Conservation (phyloP, 2,888 invertebrate genomes). For the Eugnorisma glareosa region DNA sequence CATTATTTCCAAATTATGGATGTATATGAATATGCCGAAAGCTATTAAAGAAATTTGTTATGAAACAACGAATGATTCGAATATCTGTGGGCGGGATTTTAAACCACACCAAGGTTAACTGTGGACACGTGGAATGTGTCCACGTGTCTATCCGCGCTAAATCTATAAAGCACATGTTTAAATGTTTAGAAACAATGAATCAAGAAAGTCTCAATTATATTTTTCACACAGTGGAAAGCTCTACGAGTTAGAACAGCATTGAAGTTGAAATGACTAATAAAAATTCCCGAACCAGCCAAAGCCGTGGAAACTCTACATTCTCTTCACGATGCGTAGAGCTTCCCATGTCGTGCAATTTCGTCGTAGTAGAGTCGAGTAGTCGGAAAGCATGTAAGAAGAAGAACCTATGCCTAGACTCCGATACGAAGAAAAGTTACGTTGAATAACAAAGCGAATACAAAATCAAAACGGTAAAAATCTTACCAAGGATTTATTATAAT, state of each 20-base stretch:
- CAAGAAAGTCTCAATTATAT: slow-evolving; percentile 17
- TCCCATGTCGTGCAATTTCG: slow-evolving; percentile 12
- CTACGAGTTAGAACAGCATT: slow-evolving; percentile 18
- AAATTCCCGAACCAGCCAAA: slow-evolving; percentile 44
- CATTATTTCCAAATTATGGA: slow-evolving; percentile 21
- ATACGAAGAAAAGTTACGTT: slow-evolving; percentile 9
- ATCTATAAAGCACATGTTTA: slow-evolving; percentile 35
- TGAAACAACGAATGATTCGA: slow-evolving; percentile 41
- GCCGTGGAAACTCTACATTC: slow-evolving; percentile 35
- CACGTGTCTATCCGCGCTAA: too few species aligned
- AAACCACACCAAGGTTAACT: slow-evolving; percentile 51
- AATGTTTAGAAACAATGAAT: slow-evolving; percentile 44
- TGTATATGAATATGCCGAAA: slow-evolving; percentile 39
- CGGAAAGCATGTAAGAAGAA: slow-evolving; percentile 18
- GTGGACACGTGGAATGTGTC: slow-evolving; percentile 53
- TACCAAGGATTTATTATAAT: slow-evolving; percentile 29
- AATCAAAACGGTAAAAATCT: slow-evolving; percentile 27
- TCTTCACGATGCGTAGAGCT: slow-evolving; percentile 11
- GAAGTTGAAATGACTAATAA: slow-evolving; percentile 40
- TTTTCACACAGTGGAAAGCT: slow-evolving; percentile 25
- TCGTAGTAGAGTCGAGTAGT: background rate
- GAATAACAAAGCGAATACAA: slow-evolving; percentile 12
- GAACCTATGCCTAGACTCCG: slow-evolving; percentile 25
- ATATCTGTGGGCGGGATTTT: slow-evolving; percentile 44
- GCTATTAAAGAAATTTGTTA: slow-evolving; percentile 54